Evolutionary conservation across 2,113 vertebrate species (phyloP), one percentile per base, ranked within the genome.

Genomic region (Columba livia): DNA sequence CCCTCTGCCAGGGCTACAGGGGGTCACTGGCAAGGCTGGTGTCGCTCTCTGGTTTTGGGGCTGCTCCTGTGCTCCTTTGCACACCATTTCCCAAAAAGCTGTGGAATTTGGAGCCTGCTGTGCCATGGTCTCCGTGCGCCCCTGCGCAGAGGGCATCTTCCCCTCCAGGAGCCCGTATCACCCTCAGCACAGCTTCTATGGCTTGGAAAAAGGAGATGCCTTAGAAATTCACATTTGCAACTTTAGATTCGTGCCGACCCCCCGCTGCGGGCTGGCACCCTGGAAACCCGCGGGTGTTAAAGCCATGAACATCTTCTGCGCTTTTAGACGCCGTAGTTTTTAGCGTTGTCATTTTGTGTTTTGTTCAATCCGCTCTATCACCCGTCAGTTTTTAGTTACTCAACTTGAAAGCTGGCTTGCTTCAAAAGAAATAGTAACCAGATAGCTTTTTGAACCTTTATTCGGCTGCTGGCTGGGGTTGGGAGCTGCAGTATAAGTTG

Each of bases 301-400:
- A 48, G 60, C 51, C 36, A 1, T 0, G 6, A 3, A 1, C 28
- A 0, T 24, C 11, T 47, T 6, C 10, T 10, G 3, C 5, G 1
- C 13, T 11, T 28, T 8, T 1, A 5, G 47, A 2, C 31, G 34
- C 56, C 26, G 2, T 0, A 0, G 2, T 15, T 53, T 18, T 50
- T 10, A 8, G 40, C 6, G 9, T 23, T 65, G 17, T 28, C 9
- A 1, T 13, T 14, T 28, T 32, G 16, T 47, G 64, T 44, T 50
- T 5, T 25, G 12, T 50, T 83, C 58, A 34, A 0, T 9, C 51
- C 2, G 3, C 56, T 57, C 60, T 32, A 0, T 10, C 15, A 20
- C 5, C 15, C 51, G 31, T 8, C 16, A 24, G 1, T 10, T 84
- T 44, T 17, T 25, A 56, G 26, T 58, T 87, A 10, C 5, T 51